These are phyloP conservation scores for Thalassophryne amazonica DNA, from an alignment of 2,797 vertebrate species.

Conservation along the genomic window DNA sequence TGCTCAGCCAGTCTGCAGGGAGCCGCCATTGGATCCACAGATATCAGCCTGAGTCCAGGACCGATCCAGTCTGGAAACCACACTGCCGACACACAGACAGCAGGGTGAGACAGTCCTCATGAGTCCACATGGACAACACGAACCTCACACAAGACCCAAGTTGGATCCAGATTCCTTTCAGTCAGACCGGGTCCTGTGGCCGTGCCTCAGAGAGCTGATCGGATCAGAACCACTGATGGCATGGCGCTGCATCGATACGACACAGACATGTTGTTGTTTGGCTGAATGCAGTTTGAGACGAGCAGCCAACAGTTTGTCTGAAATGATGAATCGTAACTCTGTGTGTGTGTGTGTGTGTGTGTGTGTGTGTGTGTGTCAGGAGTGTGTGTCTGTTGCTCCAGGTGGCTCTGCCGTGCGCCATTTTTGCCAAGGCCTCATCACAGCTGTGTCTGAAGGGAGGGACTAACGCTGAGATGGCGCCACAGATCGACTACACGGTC, in stretches of 20 bases:
- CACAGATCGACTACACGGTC: slow-evolving; percentile 93
- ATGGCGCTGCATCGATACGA: too few relatives aligned
- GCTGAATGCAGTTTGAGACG: too few relatives aligned
- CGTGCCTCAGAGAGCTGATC: too few relatives aligned
- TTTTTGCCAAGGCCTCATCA: slow-evolving; percentile 85
- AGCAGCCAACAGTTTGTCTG: too few relatives aligned
- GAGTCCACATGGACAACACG: too few relatives aligned
- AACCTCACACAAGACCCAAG: too few relatives aligned
- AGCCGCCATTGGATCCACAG: slow-evolving; percentile 88
- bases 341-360: not conserved
- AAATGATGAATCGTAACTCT: too few relatives aligned
- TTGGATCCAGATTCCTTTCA: too few relatives aligned
- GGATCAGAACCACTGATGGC: too few relatives aligned
- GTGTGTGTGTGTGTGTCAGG: slow-evolving; percentile 64
- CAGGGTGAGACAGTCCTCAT: slow-evolving; percentile 85
- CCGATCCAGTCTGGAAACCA: slow-evolving; percentile 87
- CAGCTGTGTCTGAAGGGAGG: slow-evolving; percentile 90
- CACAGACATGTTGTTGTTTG: too few relatives aligned
- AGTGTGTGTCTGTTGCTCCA: slow-evolving; percentile 95
- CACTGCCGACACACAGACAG: slow-evolving; percentile 90
- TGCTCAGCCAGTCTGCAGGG: slow-evolving; percentile 88
- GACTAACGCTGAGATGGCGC: slow-evolving; percentile 97
- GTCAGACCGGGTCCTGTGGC: too few relatives aligned
- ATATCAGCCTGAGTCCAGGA: slow-evolving; percentile 86
- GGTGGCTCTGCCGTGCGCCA: slow-evolving; percentile 88